Percentiles rank a stretch among this genome's conserved stretches.
Conservation (phyloP, 2,888 invertebrate genomes). For the Acronicta leporina region DNA sequence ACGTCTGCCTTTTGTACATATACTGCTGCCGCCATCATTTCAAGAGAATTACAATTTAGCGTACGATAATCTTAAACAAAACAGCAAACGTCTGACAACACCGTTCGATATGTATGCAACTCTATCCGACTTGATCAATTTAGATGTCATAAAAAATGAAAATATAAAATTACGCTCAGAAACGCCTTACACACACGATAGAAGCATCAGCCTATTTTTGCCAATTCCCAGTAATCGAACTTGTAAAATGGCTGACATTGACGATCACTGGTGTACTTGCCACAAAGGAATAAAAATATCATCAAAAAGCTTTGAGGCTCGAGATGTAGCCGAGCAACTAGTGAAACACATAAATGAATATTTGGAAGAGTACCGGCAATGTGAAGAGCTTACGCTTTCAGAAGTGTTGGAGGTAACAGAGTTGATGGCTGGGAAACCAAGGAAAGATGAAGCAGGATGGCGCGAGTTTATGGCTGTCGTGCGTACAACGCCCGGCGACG, state of each 20-base stretch:
- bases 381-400: constrained; percentile 90
- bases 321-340: constrained; percentile 89
- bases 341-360: constrained; percentile 91
- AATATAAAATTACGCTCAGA: constrained; percentile 73
- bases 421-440: constrained; percentile 82
- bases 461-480: constrained; percentile 91
- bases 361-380: constrained; percentile 90
- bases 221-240: constrained; percentile 92
- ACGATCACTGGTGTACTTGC: constrained; percentile 97
- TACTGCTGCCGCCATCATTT: constrained; percentile 93
- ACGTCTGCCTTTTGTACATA: constrained; percentile 94
- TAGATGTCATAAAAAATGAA: constrained; percentile 80
- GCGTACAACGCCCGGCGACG: constrained; percentile 91
- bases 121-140: constrained; percentile 91
- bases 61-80: constrained; percentile 90
- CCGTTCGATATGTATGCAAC: constrained; percentile 96
- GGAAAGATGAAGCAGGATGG: constrained; percentile 78
- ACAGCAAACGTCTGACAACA: constrained; percentile 92
- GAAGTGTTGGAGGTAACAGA: constrained; percentile 91
- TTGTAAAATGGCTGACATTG: constrained; percentile 93
- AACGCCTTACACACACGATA: constrained; percentile 74
- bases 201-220: constrained; percentile 94
- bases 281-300: constrained; percentile 90
- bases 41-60: constrained; percentile 89
- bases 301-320: constrained; percentile 86